Percentiles rank a stretch among this genome's conserved stretches.
Evolutionary conservation across 64 coral and sea anemone genomes (phyloP).

Genomic region (Stylophora pistillata): DNA sequence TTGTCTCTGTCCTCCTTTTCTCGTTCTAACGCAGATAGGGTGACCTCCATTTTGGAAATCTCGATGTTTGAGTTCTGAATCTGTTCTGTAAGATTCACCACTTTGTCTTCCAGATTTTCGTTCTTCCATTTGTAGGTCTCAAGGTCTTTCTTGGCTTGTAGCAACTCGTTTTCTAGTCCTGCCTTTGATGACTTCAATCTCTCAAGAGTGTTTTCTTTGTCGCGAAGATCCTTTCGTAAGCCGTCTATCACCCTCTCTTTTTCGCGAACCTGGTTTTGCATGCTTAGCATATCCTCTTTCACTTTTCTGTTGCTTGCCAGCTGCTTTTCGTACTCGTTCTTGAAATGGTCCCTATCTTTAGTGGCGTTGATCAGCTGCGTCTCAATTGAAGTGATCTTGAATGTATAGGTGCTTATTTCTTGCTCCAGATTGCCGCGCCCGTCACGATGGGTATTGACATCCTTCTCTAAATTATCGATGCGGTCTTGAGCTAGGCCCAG

Average conservation of each 20-base stretch:
- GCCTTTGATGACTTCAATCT: constrained; percentile 58
- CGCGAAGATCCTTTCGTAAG: constrained; percentile 65
- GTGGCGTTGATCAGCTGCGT: constrained; percentile 78
- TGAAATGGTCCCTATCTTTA: constrained; percentile 86
- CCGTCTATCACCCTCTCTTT: constrained; percentile 74
- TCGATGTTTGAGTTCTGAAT: constrained; percentile 51
- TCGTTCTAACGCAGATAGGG: constrained; percentile 55
- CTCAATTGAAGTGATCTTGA: constrained; percentile 77
- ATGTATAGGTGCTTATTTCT: constrained; percentile 76
- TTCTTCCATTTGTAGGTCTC: constrained; percentile 79
- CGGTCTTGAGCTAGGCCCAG: constrained; percentile 46
- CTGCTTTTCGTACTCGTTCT: constrained; percentile 74
- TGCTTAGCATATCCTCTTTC: constrained; percentile 74
- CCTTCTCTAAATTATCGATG: constrained; percentile 76
- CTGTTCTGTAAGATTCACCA: constrained; percentile 48
- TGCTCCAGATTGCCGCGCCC: constrained; percentile 85
- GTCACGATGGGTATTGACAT: constrained; percentile 72
- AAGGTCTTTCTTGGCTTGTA: constrained; percentile 69
- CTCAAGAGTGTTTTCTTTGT: constrained; percentile 69
- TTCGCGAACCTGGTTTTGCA: constrained; percentile 82
- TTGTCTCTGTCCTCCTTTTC: constrained; percentile 67
- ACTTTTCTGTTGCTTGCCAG: constrained; percentile 72
- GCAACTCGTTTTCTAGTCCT: constrained; percentile 65
- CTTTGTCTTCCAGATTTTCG: constrained; percentile 55
- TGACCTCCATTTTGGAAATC: constrained; percentile 77